Evolutionary conservation across 2,888 invertebrate species (phyloP), one percentile per base, ranked within the genome.

Genomic region (Xylophagus ater): DNA sequence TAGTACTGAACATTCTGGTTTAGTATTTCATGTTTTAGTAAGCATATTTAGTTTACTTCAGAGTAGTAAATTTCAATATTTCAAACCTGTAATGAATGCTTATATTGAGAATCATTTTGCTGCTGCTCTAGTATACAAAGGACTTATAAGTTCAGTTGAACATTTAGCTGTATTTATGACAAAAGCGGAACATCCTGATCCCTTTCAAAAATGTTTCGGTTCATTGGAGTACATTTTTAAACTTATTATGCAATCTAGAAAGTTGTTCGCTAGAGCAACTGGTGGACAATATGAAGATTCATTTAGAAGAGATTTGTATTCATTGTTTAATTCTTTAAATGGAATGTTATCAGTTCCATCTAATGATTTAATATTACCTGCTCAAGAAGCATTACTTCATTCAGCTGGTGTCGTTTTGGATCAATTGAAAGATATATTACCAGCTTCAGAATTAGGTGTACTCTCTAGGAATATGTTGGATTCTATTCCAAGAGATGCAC

Each of bases 91-190:
- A 0, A 77, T 94, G 62, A 90, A 94, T 55, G 87, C 87, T 2
- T 96, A 96, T 57, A 90, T 94, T 37, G 83, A 84, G 50, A 85
- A 87, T 49, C 92, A 92, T 61, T 94, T 96, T 66, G 89, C 93
- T 0, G 92, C 92, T 2, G 89, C 93, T 0, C 70, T 94, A 10
- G 93, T 93, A 13, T 92, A 93, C 66, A 90, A 89, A 59, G 90
- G 90, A 1, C 69, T 93, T 1, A 70, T 92, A 32, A 84, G 82
- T 9, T 90, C 90, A 47, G 87, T 93, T 2, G 84, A 87, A 52
- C 88, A 90, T 57, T 84, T 87, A 65, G 86, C 89, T 0, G 86
- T 88, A 48, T 81, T 83, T 72, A 84, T 86, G 19, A 78, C 81
- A 6, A 81, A 83, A 10, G 82, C 86, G 0, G 89, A 89, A 49